Percentiles rank a stretch among this genome's conserved stretches.
These are phyloP conservation scores for Heteropelma amictum DNA, from an alignment of 2,888 invertebrate species.

Conservation along the genomic window DNA sequence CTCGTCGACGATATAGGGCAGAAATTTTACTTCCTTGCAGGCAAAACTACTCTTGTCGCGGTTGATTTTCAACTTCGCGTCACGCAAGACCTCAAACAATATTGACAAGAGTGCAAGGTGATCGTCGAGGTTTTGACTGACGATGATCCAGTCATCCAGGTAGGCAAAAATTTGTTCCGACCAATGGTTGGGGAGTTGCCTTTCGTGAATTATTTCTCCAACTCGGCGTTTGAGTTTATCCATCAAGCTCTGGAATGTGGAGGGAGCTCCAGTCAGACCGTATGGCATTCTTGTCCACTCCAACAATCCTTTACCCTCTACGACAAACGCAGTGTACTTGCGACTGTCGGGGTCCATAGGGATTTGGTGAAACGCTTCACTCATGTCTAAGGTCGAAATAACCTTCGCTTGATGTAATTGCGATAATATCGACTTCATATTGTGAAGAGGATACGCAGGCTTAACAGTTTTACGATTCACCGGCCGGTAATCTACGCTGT, in stretches of 20 bases:
- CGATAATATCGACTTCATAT: background rate
- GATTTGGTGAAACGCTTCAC: constrained; percentile 37
- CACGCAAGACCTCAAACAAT: too few species aligned
- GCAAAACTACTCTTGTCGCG: too few species aligned
- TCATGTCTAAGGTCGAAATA: constrained; percentile 39
- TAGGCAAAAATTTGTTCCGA: constrained; percentile 22
- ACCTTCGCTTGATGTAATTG: constrained; percentile 19
- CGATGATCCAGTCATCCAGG: constrained; percentile 10
- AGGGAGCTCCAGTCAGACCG: constrained; percentile 1
- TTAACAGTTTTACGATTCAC: too few species aligned
- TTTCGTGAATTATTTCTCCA: too few species aligned
- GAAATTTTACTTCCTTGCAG: too few species aligned
- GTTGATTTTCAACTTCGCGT: too few species aligned
- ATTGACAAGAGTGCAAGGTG: too few species aligned
- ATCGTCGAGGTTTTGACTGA: background rate
- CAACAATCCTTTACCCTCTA: constrained; percentile 17
- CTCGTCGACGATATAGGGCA: too few species aligned
- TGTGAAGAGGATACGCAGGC: background rate
- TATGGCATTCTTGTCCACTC: constrained; percentile 27
- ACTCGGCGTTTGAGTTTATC: background rate
- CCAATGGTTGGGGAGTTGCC: too few species aligned
- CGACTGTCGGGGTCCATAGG: constrained; percentile 8
- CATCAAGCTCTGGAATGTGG: background rate
- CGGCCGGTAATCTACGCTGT: too few species aligned
- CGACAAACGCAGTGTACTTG: constrained; percentile 17